Conservation (phyloP, 2,888 invertebrate genomes). For the Heliconius cydno region DNA sequence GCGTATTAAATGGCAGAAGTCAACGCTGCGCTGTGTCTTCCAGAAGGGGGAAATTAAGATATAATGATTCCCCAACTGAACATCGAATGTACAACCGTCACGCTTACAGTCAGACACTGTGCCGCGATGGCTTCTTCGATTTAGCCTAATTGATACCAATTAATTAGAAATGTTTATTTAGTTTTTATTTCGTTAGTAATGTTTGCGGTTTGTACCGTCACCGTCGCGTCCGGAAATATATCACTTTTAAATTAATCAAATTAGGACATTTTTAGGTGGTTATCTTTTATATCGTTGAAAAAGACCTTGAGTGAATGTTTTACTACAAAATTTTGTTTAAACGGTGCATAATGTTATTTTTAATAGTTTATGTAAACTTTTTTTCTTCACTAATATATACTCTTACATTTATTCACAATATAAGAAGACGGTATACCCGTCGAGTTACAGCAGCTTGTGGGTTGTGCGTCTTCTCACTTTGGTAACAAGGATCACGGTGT, state of each 20-base stretch:
- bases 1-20: neutral
- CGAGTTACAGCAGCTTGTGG: too few relatives aligned
- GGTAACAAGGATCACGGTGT: too few relatives aligned
- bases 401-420: too few relatives aligned
- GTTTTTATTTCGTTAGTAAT: constrained; percentile 19
- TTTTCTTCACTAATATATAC: too few relatives aligned
- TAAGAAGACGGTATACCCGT: too few relatives aligned
- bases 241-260: constrained; percentile 12
- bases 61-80: neutral
- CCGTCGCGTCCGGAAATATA: constrained; percentile 3
- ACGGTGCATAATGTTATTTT: too few relatives aligned
- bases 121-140: neutral
- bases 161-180: constrained; percentile 13
- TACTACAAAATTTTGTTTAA: too few relatives aligned
- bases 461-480: too few relatives aligned
- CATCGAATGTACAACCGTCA: neutral
- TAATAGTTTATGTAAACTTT: too few relatives aligned
- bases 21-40: neutral
- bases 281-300: too few relatives aligned
- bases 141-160: neutral
- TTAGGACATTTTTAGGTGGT: neutral
- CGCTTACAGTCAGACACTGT: neutral
- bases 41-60: neutral
- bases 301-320: too few relatives aligned
- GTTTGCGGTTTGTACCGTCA: constrained; percentile 6